Evolutionary conservation across 2,888 invertebrate species (phyloP).

Genomic region (Calliphora vomitoria): DNA sequence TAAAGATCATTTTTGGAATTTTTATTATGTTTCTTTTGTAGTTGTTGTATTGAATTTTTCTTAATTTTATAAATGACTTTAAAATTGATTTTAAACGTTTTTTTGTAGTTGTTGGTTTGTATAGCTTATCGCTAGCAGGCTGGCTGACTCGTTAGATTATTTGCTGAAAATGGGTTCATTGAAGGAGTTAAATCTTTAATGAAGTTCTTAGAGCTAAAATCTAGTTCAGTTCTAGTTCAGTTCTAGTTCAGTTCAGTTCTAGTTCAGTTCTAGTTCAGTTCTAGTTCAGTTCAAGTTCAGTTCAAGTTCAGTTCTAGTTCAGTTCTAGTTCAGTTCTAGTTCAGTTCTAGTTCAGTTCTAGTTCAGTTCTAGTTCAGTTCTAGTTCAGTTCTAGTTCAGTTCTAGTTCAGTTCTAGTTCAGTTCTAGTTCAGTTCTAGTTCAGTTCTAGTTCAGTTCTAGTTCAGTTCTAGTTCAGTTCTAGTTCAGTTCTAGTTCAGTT

Average conservation of each 20-base stretch:
- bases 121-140: constrained; percentile 21
- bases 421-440: not conserved
- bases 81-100: constrained; percentile 74
- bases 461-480: not conserved
- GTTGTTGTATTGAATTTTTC: constrained; percentile 42
- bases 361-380: not conserved
- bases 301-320: not conserved
- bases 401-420: not conserved
- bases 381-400: constrained; percentile 3
- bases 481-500: not conserved
- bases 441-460: not conserved
- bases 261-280: not conserved
- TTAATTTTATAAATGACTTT: constrained; percentile 74
- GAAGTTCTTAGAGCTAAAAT: not conserved
- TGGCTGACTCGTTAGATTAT: constrained; percentile 36
- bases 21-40: constrained; percentile 60
- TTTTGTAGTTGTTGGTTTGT: constrained; percentile 21
- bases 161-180: not conserved
- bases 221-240: not conserved
- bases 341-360: not conserved
- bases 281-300: not conserved
- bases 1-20: constrained; percentile 72
- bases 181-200: not conserved
- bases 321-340: constrained; percentile 1
- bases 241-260: not conserved